phyloP scores from a whole-genome alignment of 30 jellyfish, hydroid and myxozoan species.

The Catostylus mosaicus region DNA sequence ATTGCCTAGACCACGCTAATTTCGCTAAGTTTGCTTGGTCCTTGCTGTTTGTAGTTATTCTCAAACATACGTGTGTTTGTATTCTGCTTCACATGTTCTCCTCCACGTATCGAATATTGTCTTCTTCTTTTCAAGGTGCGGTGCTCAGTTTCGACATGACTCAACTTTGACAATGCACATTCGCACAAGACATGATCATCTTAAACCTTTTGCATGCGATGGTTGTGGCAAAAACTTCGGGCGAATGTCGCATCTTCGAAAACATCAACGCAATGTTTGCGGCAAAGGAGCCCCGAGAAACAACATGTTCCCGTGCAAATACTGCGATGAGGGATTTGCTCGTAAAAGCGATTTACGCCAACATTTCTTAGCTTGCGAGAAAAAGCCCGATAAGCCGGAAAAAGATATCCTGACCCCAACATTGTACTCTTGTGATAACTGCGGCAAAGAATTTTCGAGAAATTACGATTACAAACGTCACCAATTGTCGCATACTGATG shows the following conservation, averaged over 20 bases:
- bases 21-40: too few relatives aligned
- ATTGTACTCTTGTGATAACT: constrained; percentile 74
- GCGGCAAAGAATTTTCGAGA: constrained; percentile 91
- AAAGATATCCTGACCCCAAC: constrained; percentile 76
- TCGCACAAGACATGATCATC: constrained; percentile 98
- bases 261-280: constrained; percentile 98
- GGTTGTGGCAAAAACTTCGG: constrained; percentile 98
- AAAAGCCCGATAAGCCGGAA: constrained; percentile 89
- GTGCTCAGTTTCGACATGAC: constrained; percentile 98
- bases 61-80: too few relatives aligned
- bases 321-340: constrained; percentile 81
- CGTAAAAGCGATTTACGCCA: constrained; percentile 82
- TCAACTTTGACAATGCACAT: constrained; percentile 98
- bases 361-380: constrained; percentile 86
- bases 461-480: constrained; percentile 95
- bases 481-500: constrained; percentile 95
- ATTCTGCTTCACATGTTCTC: too few relatives aligned
- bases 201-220: constrained; percentile 97
- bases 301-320: constrained; percentile 77
- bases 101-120: too few relatives aligned
- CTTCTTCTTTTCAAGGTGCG: constrained; percentile 70
- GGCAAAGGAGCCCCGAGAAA: constrained; percentile 82
- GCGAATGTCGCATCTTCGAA: constrained; percentile 98
- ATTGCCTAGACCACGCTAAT: neutral
- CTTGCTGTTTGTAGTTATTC: too few relatives aligned